Evolutionary conservation across 2,888 invertebrate genomes (phyloP).

Genomic region (Cerceris ruficornis): DNA sequence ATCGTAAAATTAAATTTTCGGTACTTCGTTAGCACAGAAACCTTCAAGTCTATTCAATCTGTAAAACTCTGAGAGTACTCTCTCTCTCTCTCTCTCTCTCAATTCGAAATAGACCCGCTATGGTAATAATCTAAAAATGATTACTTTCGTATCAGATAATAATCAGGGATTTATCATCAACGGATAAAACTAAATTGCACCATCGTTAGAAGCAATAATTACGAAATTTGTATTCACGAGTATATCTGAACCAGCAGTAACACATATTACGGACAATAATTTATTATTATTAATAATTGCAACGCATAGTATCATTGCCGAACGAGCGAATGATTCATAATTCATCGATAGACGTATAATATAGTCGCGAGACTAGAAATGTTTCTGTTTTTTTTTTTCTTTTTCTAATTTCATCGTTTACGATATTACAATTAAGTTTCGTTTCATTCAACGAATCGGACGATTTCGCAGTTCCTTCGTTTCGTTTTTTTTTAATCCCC

Average conservation of each 20-base stretch:
- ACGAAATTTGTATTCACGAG: conserved; percentile 21
- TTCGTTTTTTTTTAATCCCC: too few species aligned
- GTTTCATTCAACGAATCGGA: too few species aligned
- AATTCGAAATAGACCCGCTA: not conserved
- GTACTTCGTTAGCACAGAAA: not conserved
- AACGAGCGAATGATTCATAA: conserved; percentile 26
- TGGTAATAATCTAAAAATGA: not conserved
- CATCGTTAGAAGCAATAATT: conserved; percentile 34
- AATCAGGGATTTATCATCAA: conserved; percentile 22
- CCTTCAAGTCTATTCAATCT: conserved; percentile 5
- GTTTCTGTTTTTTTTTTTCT: conserved; percentile 38
- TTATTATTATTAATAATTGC: conserved; percentile 39
- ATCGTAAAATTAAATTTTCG: conserved; percentile 16
- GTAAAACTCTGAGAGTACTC: conserved; percentile 7
- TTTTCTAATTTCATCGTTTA: conserved; percentile 27
- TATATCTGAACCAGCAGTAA: conserved; percentile 54
- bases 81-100: not conserved
- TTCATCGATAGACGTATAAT: conserved; percentile 18
- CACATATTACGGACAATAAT: conserved; percentile 44
- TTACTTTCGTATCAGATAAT: conserved; percentile 22
- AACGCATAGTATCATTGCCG: conserved; percentile 40
- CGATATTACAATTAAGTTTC: conserved; percentile 26
- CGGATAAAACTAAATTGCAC: conserved; percentile 54
- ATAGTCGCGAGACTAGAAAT: conserved; percentile 49
- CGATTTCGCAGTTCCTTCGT: too few species aligned